These are phyloP conservation scores for Saturnia pavonia DNA, from an alignment of 2,888 invertebrate species.

Conservation along the genomic window DNA sequence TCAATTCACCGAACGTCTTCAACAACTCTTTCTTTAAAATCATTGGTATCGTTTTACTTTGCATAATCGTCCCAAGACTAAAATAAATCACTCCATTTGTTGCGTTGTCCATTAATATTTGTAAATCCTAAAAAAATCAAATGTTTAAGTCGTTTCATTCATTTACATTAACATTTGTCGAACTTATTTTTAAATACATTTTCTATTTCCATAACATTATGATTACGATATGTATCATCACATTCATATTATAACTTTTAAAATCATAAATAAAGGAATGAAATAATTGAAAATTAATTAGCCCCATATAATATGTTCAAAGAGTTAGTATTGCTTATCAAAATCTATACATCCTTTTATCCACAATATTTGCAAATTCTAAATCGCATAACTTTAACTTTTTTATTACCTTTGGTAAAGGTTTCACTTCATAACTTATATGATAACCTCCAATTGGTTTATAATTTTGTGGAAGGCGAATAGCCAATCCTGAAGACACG, in stretches of 20 bases:
- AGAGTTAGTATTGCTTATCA: no score
- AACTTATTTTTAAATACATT: no score
- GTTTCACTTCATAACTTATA: constrained; percentile 47
- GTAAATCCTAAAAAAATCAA: background rate
- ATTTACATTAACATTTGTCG: no score
- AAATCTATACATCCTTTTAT: no score
- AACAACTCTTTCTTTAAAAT: constrained; percentile 46
- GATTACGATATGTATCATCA: no score
- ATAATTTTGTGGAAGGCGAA: constrained; percentile 50
- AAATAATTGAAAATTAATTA: no score
- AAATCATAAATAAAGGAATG: no score
- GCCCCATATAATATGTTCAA: no score
- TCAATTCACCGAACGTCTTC: no score
- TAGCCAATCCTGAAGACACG: constrained; percentile 47
- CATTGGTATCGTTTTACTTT: constrained; percentile 54
- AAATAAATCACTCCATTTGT: constrained; percentile 71
- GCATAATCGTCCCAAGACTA: constrained; percentile 67
- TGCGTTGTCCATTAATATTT: constrained; percentile 50
- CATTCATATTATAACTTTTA: no score
- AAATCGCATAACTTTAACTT: background rate
- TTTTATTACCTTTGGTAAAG: constrained; percentile 53
- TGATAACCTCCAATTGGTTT: constrained; percentile 62
- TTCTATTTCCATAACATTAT: no score
- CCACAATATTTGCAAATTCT: no score
- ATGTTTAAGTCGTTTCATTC: constrained; percentile 1